phyloP scores from a whole-genome alignment of 2,797 vertebrate species.

The Synanceia verrucosa region DNA sequence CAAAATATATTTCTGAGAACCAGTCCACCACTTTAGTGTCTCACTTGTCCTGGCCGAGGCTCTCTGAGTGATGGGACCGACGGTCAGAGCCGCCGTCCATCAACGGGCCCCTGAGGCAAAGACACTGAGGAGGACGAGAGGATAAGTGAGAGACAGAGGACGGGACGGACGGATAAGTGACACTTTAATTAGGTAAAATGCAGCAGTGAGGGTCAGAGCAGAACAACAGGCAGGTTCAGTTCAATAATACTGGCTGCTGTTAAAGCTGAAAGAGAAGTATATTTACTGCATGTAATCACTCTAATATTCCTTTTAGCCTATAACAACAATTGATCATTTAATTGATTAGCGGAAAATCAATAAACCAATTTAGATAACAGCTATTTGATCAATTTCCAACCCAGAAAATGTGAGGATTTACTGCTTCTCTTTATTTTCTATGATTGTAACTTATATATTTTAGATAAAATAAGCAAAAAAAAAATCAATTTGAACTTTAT shows the following conservation, averaged over 20 bases:
- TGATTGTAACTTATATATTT: background rate
- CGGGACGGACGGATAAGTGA: conserved; percentile 36
- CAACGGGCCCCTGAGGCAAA: conserved; percentile 32
- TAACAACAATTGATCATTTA: background rate
- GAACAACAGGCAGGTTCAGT: background rate
- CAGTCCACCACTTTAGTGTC: conserved; percentile 41
- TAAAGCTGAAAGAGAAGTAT: background rate
- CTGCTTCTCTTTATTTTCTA: background rate
- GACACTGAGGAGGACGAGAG: conserved; percentile 55
- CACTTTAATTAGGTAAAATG: conserved; percentile 50
- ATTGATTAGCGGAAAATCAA: background rate
- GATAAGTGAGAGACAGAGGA: conserved; percentile 58
- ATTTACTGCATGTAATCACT: background rate
- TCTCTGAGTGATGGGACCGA: conserved; percentile 27
- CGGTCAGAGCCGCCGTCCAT: conserved; percentile 63
- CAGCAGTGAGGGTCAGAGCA: conserved; percentile 14
- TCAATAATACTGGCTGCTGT: background rate
- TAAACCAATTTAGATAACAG: background rate
- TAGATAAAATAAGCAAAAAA: background rate
- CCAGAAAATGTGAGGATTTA: background rate
- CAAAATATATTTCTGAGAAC: no score
- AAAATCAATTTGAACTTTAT: background rate
- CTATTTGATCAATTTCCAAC: background rate
- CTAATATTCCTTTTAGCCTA: background rate
- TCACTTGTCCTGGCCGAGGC: conserved; percentile 37